A percentile compares a stretch with the other conserved stretches of the same genome.
These are phyloP conservation scores for Diachasmimorpha longicaudata DNA, from an alignment of 1,140 invertebrate species.

Conservation along the genomic window DNA sequence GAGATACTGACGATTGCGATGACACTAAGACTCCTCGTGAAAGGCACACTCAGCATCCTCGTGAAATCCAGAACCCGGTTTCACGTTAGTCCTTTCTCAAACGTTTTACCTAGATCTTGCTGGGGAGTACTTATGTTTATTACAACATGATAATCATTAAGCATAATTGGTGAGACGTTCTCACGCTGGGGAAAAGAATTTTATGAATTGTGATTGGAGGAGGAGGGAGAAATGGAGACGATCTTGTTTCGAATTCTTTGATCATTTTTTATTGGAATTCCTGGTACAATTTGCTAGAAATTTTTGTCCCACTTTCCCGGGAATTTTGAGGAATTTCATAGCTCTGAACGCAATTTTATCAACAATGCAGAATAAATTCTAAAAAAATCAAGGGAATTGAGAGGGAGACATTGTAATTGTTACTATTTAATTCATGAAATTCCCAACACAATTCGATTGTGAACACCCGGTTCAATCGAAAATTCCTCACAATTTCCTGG, in stretches of 20 bases:
- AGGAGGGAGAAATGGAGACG: no score
- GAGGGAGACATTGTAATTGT: background rate
- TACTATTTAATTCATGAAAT: no score
- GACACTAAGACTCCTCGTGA: slow-evolving; percentile 18
- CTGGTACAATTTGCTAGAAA: background rate
- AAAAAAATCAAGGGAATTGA: background rate
- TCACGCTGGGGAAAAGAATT: background rate
- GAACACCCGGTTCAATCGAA: no score
- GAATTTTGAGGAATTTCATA: no score
- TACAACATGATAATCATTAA: background rate
- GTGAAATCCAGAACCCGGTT: slow-evolving; percentile 23
- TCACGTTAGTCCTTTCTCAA: slow-evolving; percentile 19
- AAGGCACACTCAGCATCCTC: slow-evolving; percentile 26
- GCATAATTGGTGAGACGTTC: background rate
- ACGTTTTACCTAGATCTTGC: slow-evolving; percentile 16
- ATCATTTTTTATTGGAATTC: background rate
- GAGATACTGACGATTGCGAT: slow-evolving; percentile 17
- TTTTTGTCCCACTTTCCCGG: no score
- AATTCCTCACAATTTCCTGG: no score
- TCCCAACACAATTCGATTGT: no score
- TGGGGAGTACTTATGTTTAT: background rate
- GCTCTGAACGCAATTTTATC: no score
- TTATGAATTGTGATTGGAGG: background rate
- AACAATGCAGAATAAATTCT: no score
- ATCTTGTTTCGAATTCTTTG: no score